phyloP scores from a whole-genome alignment of 2,888 invertebrate genomes.

The Apotomis turbidana region DNA sequence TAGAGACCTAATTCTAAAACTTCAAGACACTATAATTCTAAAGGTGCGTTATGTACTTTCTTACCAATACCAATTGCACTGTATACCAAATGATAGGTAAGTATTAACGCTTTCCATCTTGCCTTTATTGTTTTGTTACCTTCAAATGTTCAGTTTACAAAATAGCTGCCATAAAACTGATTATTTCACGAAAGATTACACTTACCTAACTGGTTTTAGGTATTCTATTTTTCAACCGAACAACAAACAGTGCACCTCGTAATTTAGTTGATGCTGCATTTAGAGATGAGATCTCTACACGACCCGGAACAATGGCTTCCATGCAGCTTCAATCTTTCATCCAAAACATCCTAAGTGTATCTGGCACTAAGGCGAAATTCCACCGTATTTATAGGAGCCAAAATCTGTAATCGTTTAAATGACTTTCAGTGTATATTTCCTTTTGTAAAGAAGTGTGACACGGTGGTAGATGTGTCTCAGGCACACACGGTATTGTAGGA shows the following conservation, averaged over 20 bases:
- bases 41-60: too few relatives aligned
- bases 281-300: constrained; percentile 36
- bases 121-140: too few relatives aligned
- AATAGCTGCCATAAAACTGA: not conserved
- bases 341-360: not conserved
- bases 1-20: too few relatives aligned
- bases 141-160: not conserved
- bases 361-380: not conserved
- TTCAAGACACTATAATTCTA: too few relatives aligned
- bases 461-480: not conserved
- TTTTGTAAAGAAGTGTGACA: not conserved
- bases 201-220: constrained; percentile 1
- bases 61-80: too few relatives aligned
- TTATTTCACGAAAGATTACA: not conserved
- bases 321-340: constrained; percentile 13
- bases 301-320: constrained; percentile 26
- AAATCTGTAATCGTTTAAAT: not conserved
- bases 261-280: constrained; percentile 41
- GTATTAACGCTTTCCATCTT: too few relatives aligned
- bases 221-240: constrained; percentile 23
- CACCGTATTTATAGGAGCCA: not conserved
- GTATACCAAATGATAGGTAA: too few relatives aligned
- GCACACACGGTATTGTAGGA: constrained; percentile 11
- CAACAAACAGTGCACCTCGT: constrained; percentile 23
- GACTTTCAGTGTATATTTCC: not conserved